Evolutionary conservation across 2,113 vertebrate species (phyloP).

Genomic region (Acinonyx jubatus): DNA sequence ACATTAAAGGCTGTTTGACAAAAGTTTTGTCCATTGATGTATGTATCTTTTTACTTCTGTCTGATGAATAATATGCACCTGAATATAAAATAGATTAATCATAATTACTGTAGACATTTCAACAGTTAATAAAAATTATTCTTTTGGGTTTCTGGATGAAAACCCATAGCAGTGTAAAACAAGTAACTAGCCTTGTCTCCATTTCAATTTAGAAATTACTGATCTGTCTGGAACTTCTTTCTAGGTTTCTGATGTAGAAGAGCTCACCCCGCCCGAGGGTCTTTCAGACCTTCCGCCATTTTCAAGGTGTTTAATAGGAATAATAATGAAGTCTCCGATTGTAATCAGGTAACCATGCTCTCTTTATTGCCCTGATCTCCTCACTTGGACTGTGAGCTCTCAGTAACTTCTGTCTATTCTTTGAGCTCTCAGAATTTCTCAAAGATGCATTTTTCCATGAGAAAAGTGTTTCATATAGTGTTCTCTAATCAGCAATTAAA

Average conservation of each 20-base stretch:
- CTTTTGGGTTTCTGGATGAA: background rate
- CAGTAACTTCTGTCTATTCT: background rate
- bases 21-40: background rate
- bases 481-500: background rate
- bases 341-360: conserved; percentile 88
- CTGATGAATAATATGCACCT: background rate
- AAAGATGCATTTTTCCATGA: background rate
- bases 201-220: background rate
- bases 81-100: background rate
- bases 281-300: conserved; percentile 91
- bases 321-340: conserved; percentile 86
- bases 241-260: conserved; percentile 83
- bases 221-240: conserved; percentile 35
- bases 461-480: background rate
- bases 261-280: conserved; percentile 84
- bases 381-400: background rate
- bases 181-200: background rate
- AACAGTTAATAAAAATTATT: background rate
- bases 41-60: background rate
- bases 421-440: background rate
- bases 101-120: background rate
- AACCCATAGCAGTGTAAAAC: background rate
- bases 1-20: background rate
- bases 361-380: background rate
- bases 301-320: conserved; percentile 87